phyloP scores from a whole-genome alignment of 1,140 invertebrate species.

The Hyles euphorbiae region DNA sequence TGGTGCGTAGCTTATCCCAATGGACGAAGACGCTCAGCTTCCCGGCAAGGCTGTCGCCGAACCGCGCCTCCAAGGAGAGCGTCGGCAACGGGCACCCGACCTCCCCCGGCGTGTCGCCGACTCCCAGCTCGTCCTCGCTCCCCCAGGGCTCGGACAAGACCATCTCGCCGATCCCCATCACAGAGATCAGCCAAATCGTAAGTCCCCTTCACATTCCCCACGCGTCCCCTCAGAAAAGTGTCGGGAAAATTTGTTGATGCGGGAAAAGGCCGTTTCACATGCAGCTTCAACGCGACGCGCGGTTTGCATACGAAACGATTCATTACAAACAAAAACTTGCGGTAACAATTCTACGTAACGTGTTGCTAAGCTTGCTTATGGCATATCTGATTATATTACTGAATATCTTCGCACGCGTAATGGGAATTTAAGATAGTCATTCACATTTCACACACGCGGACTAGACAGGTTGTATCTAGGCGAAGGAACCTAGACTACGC shows the following conservation, averaged over 20 bases:
- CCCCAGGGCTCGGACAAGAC: constrained; percentile 70
- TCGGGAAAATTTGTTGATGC: constrained; percentile 8
- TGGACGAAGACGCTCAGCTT: constrained; percentile 93
- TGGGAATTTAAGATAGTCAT: no score
- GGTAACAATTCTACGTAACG: constrained; percentile 17
- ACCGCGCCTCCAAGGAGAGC: constrained; percentile 83
- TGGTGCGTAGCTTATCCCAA: constrained; percentile 89
- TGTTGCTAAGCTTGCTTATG: constrained; percentile 4
- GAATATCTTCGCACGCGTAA: no score
- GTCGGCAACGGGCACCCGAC: constrained; percentile 74
- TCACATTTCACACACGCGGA: no score
- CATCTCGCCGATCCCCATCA: constrained; percentile 75
- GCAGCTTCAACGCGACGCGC: constrained; percentile 15
- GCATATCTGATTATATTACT: constrained; percentile 4
- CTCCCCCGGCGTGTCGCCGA: constrained; percentile 67
- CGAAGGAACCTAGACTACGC: no score
- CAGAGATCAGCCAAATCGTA: constrained; percentile 80
- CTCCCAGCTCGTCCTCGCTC: constrained; percentile 70
- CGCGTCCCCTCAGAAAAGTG: no score
- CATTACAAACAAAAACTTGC: constrained; percentile 21
- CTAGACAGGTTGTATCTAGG: no score
- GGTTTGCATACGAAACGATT: constrained; percentile 25
- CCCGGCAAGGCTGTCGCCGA: constrained; percentile 86
- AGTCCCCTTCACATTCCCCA: constrained; percentile 44
- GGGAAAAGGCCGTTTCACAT: constrained; percentile 10